These are phyloP conservation scores for Rhinoderma darwinii DNA, from an alignment of 2,113 vertebrate species.

Conservation along the genomic window DNA sequence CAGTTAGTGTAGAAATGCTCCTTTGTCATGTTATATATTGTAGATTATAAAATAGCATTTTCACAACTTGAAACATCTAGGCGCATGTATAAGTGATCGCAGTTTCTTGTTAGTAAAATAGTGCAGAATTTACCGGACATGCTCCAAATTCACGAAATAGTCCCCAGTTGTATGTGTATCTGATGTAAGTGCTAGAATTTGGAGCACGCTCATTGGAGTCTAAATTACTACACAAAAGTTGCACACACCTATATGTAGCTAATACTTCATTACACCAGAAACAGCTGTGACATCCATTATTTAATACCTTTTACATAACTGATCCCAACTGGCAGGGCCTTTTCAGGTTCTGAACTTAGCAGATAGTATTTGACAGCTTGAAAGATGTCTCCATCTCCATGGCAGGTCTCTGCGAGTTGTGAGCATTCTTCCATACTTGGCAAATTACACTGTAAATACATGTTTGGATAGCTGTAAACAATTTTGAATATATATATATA, in stretches of 20 bases:
- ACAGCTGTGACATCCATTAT: background rate
- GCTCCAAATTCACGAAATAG: too few relatives aligned
- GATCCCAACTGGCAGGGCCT: slow-evolving; percentile 86
- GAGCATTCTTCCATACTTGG: slow-evolving; percentile 83
- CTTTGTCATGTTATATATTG: background rate
- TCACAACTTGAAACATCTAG: background rate
- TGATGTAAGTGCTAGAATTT: background rate
- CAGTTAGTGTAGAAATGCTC: background rate
- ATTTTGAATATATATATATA: background rate
- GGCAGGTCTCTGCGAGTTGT: slow-evolving; percentile 76
- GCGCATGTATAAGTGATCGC: too few relatives aligned
- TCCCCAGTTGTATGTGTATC: background rate
- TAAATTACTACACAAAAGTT: background rate
- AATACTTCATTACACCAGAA: background rate
- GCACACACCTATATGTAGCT: background rate
- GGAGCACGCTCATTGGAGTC: background rate
- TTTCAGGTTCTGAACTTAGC: slow-evolving; percentile 87
- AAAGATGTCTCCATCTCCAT: slow-evolving; percentile 78
- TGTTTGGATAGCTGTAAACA: background rate
- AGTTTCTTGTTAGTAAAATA: too few relatives aligned
- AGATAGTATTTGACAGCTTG: slow-evolving; percentile 86
- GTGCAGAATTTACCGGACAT: too few relatives aligned
- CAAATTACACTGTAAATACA: slow-evolving; percentile 84
- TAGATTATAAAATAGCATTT: background rate
- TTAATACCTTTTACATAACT: slow-evolving; percentile 85